Evolutionary conservation across 2,888 invertebrate genomes (phyloP).

Genomic region (Embidobia sp.): DNA sequence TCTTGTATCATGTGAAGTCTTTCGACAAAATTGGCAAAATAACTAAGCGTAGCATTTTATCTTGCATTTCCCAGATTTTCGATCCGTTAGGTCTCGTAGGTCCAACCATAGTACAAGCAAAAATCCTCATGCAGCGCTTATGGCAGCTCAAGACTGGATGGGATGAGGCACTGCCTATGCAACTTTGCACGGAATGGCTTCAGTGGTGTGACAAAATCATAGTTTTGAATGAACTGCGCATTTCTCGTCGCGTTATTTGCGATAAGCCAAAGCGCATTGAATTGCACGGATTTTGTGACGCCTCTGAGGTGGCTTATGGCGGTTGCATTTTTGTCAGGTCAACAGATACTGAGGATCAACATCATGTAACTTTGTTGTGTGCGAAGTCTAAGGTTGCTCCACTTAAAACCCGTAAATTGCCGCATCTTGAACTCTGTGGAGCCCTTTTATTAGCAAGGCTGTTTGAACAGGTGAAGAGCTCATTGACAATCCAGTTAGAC

Average conservation of each 20-base stretch:
- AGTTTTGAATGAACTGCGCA: too few species aligned
- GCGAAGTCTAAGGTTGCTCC: constrained; percentile 38
- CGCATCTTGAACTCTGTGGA: constrained; percentile 33
- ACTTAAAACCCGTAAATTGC: constrained; percentile 8
- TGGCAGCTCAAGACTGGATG: neutral
- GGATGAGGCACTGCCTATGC: neutral
- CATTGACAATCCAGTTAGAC: constrained; percentile 14
- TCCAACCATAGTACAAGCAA: neutral
- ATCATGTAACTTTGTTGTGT: constrained; percentile 29
- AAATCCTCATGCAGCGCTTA: constrained; percentile 6
- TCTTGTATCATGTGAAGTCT: neutral
- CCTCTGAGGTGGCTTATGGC: too few species aligned
- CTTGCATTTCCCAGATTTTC: constrained; percentile 4
- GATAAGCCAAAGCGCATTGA: too few species aligned
- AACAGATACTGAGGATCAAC: neutral
- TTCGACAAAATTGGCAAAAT: neutral
- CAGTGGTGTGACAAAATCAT: too few species aligned
- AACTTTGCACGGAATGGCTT: neutral
- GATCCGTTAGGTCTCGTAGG: constrained; percentile 9
- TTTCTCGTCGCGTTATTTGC: too few species aligned
- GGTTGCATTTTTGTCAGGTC: too few species aligned
- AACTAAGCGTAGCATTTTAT: neutral
- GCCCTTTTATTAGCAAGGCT: constrained; percentile 18
- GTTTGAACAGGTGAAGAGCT: constrained; percentile 1
- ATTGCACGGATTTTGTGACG: too few species aligned